A percentile compares a stretch with the other conserved stretches of the same genome.
phyloP scores from a whole-genome alignment of 2,113 vertebrate species.

The Callocephalon fimbriatum region DNA sequence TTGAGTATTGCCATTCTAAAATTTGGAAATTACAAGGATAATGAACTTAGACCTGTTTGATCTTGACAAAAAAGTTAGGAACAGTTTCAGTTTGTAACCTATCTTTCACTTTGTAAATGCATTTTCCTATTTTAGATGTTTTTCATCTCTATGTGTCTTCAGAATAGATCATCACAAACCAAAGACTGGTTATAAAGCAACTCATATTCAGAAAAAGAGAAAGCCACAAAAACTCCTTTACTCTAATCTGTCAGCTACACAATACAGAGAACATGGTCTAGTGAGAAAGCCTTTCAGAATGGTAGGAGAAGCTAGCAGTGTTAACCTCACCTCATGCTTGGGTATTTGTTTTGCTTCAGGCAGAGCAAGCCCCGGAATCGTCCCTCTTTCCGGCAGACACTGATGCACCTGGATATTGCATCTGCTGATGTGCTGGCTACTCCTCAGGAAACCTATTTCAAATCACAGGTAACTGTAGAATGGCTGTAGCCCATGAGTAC shows the following conservation, averaged over 20 bases:
- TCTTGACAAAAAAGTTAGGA: neutral
- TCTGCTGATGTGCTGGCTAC: conserved; percentile 93
- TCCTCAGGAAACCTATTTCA: conserved; percentile 98
- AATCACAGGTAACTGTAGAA: conserved; percentile 88
- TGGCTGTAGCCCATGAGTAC: neutral
- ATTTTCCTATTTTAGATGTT: neutral
- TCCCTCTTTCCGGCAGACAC: conserved; percentile 96
- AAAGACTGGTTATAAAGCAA: neutral
- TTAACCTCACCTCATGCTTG: neutral
- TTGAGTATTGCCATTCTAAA: neutral
- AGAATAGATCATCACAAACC: neutral
- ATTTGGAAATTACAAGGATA: neutral
- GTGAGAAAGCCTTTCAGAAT: neutral
- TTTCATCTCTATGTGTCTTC: neutral
- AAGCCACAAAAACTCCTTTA: neutral
- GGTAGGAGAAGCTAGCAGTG: neutral
- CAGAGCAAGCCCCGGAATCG: conserved; percentile 96
- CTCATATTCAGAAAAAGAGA: neutral
- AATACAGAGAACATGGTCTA: neutral
- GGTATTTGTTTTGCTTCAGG: conserved; percentile 72
- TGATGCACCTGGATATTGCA: conserved; percentile 96
- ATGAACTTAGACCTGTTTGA: neutral
- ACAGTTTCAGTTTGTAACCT: neutral
- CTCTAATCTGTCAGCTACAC: neutral
- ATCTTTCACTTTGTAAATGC: neutral